Percentiles rank a stretch among this genome's conserved stretches.
Conservation (phyloP, 2,113 vertebrate species). For the Oreotragus oreotragus region DNA sequence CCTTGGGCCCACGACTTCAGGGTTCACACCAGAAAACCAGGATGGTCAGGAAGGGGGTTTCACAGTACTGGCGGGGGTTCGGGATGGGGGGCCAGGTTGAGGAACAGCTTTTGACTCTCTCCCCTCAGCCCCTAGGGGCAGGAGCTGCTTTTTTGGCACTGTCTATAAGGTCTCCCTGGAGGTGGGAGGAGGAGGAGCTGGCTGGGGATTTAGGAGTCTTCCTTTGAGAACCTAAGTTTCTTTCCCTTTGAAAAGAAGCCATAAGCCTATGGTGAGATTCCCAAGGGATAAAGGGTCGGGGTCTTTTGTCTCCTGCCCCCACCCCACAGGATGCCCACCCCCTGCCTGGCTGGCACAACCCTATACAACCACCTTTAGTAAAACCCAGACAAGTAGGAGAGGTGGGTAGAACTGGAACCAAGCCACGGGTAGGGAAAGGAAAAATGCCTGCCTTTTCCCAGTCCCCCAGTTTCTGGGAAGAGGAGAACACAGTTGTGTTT, state of each 20-base stretch:
- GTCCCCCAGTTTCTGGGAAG: background rate
- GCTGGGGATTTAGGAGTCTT: background rate
- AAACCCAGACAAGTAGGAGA: background rate
- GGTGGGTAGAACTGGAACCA: background rate
- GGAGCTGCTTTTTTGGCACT: constrained; percentile 62
- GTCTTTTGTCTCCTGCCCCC: background rate
- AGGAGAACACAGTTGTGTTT: background rate
- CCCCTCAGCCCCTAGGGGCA: background rate
- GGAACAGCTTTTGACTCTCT: constrained; percentile 24
- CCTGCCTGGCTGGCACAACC: background rate
- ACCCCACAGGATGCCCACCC: background rate
- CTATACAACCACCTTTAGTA: background rate
- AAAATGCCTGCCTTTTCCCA: background rate
- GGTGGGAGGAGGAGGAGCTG: background rate
- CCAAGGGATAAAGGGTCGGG: background rate
- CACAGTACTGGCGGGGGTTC: constrained; percentile 48
- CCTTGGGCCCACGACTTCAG: constrained; percentile 2
- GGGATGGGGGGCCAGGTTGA: background rate
- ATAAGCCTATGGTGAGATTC: background rate
- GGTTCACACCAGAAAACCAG: constrained; percentile 42
- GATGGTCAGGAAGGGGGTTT: constrained; percentile 42
- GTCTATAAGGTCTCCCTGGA: constrained; percentile 30
- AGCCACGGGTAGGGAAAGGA: background rate
- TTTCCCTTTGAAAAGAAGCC: background rate
- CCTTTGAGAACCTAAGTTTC: constrained; percentile 1